Conservation (phyloP, 2,797 vertebrate species). For the Gadopsis marmoratus region DNA sequence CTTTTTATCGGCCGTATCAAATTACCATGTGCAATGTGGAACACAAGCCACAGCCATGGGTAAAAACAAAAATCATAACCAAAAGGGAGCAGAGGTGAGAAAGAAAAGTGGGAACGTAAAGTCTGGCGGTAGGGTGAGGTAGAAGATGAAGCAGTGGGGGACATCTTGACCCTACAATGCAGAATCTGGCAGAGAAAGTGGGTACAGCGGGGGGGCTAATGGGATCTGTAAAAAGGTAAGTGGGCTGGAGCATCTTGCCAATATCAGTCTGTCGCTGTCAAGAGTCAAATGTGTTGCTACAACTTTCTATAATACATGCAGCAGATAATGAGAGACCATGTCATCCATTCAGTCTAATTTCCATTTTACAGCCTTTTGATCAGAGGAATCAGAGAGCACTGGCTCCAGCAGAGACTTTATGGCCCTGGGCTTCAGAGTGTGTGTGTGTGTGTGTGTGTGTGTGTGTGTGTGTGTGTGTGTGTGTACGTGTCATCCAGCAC, state of each 20-base stretch:
- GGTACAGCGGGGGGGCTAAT: slow-evolving; percentile 44
- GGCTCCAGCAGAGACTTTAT: slow-evolving; percentile 70
- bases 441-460: slow-evolving; percentile 17
- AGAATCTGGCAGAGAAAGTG: slow-evolving; percentile 35
- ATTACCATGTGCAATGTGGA: slow-evolving; percentile 52
- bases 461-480: slow-evolving; percentile 23
- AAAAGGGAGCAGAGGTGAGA: slow-evolving; percentile 22
- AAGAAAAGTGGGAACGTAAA: slow-evolving; percentile 17
- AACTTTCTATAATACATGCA: slow-evolving; percentile 58
- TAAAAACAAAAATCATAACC: slow-evolving; percentile 37
- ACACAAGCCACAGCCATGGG: slow-evolving; percentile 38
- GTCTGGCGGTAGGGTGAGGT: slow-evolving; percentile 9
- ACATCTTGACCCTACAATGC: slow-evolving; percentile 26
- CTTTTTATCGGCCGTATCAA: slow-evolving; percentile 58
- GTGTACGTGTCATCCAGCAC: slow-evolving; percentile 17
- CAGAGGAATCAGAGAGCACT: slow-evolving; percentile 65
- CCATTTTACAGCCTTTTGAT: slow-evolving; percentile 80
- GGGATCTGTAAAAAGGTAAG: slow-evolving; percentile 52
- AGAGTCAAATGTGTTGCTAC: slow-evolving; percentile 47
- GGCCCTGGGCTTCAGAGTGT: slow-evolving; percentile 35
- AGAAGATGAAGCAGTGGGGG: slow-evolving; percentile 10
- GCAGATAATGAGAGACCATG: slow-evolving; percentile 66
- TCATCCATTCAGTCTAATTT: slow-evolving; percentile 78
- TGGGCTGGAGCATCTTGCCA: slow-evolving; percentile 34
- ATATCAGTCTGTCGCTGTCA: slow-evolving; percentile 45